These are phyloP conservation scores for Chlorops oryzae DNA, from an alignment of 1,140 invertebrate genomes.

Conservation along the genomic window DNA sequence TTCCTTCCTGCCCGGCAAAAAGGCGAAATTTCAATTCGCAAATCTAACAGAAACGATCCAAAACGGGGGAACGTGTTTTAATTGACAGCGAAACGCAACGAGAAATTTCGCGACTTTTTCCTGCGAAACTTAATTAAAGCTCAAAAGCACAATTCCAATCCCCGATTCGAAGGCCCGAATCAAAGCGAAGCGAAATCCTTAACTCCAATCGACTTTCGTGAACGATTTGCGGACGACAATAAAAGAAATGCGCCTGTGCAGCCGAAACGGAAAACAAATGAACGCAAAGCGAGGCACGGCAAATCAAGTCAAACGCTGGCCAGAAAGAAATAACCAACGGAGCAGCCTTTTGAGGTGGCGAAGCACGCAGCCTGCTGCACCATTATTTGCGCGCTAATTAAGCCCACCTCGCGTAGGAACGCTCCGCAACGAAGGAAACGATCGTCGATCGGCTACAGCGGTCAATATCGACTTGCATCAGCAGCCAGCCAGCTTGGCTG, in stretches of 20 bases:
- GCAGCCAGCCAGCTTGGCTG: slow-evolving; percentile 1
- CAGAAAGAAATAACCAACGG: background rate
- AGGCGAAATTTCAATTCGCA: too few species aligned
- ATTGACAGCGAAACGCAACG: too few species aligned
- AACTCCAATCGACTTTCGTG: background rate
- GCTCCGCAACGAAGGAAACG: background rate
- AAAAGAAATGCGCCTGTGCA: slow-evolving; percentile 1
- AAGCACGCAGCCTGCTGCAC: slow-evolving; percentile 17
- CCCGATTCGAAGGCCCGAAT: background rate
- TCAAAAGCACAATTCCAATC: too few species aligned
- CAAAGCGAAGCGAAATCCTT: background rate
- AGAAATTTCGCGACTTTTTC: too few species aligned
- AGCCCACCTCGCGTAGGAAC: slow-evolving; percentile 6
- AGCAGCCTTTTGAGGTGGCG: slow-evolving; percentile 10
- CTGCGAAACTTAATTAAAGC: too few species aligned
- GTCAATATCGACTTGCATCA: slow-evolving; percentile 1
- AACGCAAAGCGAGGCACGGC: too few species aligned
- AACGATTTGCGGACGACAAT: background rate
- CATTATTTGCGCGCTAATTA: slow-evolving; percentile 19
- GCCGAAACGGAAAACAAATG: background rate
- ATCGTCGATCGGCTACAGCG: background rate
- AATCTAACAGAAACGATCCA: too few species aligned
- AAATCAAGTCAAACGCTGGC: too few species aligned
- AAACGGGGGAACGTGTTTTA: too few species aligned
- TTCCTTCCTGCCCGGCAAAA: too few species aligned